Evolutionary conservation across 2,888 invertebrate species (phyloP), one percentile per base, ranked within the genome.

Genomic region (Seladonia tumulorum): DNA sequence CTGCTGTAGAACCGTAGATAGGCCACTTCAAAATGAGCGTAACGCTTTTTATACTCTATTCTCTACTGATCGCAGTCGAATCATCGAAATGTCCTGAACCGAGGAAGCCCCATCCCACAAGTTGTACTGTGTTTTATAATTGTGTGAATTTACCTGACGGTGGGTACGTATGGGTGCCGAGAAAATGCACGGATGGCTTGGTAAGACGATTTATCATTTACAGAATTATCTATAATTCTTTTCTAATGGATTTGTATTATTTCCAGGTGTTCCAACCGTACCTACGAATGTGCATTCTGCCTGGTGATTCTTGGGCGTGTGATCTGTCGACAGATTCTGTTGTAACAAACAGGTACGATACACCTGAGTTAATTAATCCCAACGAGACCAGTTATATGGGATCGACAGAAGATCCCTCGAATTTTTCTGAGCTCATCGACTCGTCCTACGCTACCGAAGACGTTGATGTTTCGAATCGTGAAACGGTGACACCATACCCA

Each of bases 121-220:
- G 93, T 74, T 95, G 94, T 70, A 90, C 87, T n/a, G 90, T 94
- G 83, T 95, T 93, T 90, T 94, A 94, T 73, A 93, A 92, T 63
- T 95, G 94, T 63, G 88, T 94, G 25, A 94, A 94, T 91, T 73
- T 94, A 25, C 94, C 94, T 0, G 89, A 87, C 39, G 93, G 90
- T 18, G 92, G 92, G 49, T 93, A 93, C 78, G 94, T 93, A 14
- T 94, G 94, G 94, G 91, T 92, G 7, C 94, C 94, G 18, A 91
- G 92, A 25, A 94, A 92, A 84, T 94, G 94, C 80, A 90, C 90
- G 63, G 89, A 94, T 16, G 93, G 93, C 79, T 88, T 94, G 90
- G 94, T 94, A 90, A 94, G 92, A 81, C 63, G 8, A 72, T 72
- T 8, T 53, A 77, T 18, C n/a, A 7, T 42, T 70, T 70, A 39